Evolutionary conservation across 2,888 invertebrate genomes (phyloP).

Genomic region (Brachynemurus nebulosus): DNA sequence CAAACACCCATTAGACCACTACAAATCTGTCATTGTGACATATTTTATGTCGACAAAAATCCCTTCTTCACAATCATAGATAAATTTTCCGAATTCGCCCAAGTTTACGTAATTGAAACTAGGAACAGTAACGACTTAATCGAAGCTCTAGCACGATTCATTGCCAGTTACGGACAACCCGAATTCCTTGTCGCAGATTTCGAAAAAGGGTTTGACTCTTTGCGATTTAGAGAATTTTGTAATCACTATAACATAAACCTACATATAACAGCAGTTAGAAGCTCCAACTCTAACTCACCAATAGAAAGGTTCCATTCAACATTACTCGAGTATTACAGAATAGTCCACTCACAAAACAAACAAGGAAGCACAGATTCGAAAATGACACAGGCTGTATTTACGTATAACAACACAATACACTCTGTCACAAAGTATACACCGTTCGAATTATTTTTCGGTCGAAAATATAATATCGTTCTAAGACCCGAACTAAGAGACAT

Average conservation of each 20-base stretch:
- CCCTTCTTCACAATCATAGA: slow-evolving; percentile 18
- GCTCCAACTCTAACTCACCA: slow-evolving; percentile 15
- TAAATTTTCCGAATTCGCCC: slow-evolving; percentile 17
- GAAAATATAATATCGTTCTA: too few species aligned
- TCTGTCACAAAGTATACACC: not conserved
- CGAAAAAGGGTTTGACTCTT: slow-evolving; percentile 17
- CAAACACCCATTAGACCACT: slow-evolving; percentile 8
- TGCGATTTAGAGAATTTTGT: slow-evolving; percentile 13
- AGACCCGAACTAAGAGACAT: too few species aligned
- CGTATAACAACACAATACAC: not conserved
- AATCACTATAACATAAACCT: slow-evolving; percentile 16
- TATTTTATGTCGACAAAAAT: slow-evolving; percentile 8
- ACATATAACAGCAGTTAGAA: slow-evolving; percentile 14
- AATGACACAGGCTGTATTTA: not conserved
- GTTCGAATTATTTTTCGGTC: not conserved
- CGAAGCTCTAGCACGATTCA: not conserved
- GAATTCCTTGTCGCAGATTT: slow-evolving; percentile 16
- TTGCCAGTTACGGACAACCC: not conserved
- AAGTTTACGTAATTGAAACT: slow-evolving; percentile 12
- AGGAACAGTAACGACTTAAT: not conserved
- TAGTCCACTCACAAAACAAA: not conserved
- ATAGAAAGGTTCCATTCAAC: slow-evolving; percentile 17
- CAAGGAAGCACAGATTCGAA: not conserved
- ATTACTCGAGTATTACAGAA: slow-evolving; percentile 6
- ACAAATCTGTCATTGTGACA: slow-evolving; percentile 6